Percentiles rank a stretch among this genome's conserved stretches.
Conservation (phyloP, 2,113 vertebrate genomes). For the Apteryx mantelli region DNA sequence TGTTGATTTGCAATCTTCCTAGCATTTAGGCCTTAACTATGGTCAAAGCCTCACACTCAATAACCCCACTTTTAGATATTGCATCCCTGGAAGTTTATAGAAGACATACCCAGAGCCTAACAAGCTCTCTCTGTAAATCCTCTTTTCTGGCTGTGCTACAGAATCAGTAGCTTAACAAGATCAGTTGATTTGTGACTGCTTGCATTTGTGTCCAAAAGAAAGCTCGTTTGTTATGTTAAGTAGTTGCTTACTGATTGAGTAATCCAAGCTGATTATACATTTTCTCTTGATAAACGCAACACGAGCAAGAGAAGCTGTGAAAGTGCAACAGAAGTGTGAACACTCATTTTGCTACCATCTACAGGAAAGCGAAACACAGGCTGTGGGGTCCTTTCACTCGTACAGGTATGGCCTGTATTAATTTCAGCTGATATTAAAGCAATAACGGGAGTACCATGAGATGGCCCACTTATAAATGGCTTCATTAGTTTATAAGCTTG, state of each 20-base stretch:
- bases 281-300: background rate
- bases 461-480: background rate
- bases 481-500: background rate
- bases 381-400: background rate
- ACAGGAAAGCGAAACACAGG: background rate
- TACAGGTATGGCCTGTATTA: background rate
- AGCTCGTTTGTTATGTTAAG: background rate
- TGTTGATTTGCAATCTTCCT: background rate
- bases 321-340: background rate
- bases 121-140: background rate
- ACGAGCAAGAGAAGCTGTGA: background rate
- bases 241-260: background rate
- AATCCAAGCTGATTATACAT: background rate
- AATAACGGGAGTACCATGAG: background rate
- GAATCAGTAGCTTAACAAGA: background rate
- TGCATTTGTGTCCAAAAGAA: background rate
- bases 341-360: background rate
- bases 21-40: background rate
- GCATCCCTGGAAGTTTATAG: background rate
- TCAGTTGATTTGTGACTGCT: background rate
- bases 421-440: background rate
- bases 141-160: background rate
- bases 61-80: background rate
- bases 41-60: fast-evolving
- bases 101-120: background rate